Evolutionary conservation across 2,888 invertebrate species (phyloP).

Genomic region (Laspeyria flexula): DNA sequence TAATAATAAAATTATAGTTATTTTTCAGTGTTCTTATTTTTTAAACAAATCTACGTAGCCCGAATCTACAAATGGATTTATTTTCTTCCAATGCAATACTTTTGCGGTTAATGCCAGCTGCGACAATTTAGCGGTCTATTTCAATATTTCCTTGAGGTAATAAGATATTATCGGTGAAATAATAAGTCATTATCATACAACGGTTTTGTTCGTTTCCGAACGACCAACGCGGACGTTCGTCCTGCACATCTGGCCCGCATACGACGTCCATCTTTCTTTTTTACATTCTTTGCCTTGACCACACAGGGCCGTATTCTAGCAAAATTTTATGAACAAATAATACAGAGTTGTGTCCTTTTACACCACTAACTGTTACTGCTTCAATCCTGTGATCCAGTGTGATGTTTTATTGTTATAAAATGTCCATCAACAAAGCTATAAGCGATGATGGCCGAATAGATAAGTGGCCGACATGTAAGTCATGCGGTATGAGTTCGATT

Average conservation of each 20-base stretch:
- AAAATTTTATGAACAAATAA: background rate
- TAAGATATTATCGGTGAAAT: slow-evolving; percentile 41
- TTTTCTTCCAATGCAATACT: slow-evolving; percentile 5
- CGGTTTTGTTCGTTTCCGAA: slow-evolving; percentile 18
- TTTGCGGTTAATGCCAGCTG: slow-evolving; percentile 41
- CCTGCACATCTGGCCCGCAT: slow-evolving; percentile 47
- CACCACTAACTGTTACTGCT: no score
- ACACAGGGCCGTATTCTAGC: slow-evolving; percentile 18
- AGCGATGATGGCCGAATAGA: no score
- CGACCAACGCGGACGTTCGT: slow-evolving; percentile 7
- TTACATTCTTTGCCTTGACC: slow-evolving; percentile 24
- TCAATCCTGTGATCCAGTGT: no score
- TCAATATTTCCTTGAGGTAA: slow-evolving; percentile 33
- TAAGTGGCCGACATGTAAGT: no score
- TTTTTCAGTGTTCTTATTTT: no score
- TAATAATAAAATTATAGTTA: no score
- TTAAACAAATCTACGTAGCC: no score
- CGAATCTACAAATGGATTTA: slow-evolving; percentile 1
- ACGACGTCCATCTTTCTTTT: slow-evolving; percentile 6
- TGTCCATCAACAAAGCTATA: no score
- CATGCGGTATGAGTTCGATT: no score
- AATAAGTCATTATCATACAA: slow-evolving; percentile 35
- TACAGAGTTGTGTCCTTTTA: background rate
- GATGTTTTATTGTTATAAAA: no score
- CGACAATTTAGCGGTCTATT: slow-evolving; percentile 33